Conservation (phyloP, 2,113 vertebrate genomes). For the Sinocyclocheilus rhinocerous region DNA sequence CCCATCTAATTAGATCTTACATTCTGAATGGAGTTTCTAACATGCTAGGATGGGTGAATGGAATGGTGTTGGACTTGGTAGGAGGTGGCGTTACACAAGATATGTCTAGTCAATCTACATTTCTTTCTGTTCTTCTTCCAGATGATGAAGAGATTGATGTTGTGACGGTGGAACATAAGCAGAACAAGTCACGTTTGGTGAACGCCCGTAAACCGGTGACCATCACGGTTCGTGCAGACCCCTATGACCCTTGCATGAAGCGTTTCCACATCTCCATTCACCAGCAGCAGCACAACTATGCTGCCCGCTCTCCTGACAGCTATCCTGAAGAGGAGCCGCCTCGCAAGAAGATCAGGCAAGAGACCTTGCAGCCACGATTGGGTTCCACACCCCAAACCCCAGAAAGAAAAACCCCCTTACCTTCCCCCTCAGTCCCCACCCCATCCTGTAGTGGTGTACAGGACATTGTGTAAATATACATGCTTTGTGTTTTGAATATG, state of each 20-base stretch:
- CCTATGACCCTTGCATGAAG: slow-evolving; percentile 88
- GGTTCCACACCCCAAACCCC: slow-evolving; percentile 64
- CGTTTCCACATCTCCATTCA: slow-evolving; percentile 96
- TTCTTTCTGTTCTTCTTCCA: slow-evolving; percentile 47
- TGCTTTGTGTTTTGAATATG: slow-evolving; percentile 59
- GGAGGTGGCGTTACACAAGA: background rate
- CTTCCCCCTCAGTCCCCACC: slow-evolving; percentile 53
- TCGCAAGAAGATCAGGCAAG: slow-evolving; percentile 70
- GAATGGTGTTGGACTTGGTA: background rate
- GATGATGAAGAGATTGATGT: slow-evolving; percentile 90
- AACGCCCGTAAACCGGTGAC: slow-evolving; percentile 86
- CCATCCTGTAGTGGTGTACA: slow-evolving; percentile 62
- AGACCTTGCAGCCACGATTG: slow-evolving; percentile 60
- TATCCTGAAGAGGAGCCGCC: slow-evolving; percentile 63
- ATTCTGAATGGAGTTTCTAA: background rate
- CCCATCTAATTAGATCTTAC: background rate
- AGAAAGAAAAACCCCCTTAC: slow-evolving; percentile 64
- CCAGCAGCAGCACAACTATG: slow-evolving; percentile 97
- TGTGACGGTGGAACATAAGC: slow-evolving; percentile 92
- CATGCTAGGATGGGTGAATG: background rate
- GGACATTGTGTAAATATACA: slow-evolving; percentile 62
- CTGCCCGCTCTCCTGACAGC: slow-evolving; percentile 85
- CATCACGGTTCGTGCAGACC: slow-evolving; percentile 87
- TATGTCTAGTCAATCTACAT: background rate
- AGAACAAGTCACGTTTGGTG: slow-evolving; percentile 83